A percentile compares a stretch with the other conserved stretches of the same genome.
Conservation (phyloP, 1,140 invertebrate species). For the Heliconius congener region DNA sequence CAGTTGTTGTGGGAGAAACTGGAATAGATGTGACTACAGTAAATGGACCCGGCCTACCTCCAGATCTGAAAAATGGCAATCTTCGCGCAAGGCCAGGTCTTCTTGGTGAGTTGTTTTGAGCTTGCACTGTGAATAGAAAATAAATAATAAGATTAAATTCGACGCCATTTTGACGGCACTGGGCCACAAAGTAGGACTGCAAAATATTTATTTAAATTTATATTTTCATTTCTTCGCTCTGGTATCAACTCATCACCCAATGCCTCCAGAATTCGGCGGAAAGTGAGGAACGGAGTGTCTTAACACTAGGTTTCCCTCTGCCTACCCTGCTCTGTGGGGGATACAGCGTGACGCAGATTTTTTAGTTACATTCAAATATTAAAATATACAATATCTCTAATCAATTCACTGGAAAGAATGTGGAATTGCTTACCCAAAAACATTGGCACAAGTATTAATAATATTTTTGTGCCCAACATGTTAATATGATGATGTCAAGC, state of each 20-base stretch:
- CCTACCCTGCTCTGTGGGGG: too few relatives aligned
- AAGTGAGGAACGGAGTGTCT: too few relatives aligned
- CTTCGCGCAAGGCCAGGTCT: constrained; percentile 4
- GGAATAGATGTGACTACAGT: not conserved
- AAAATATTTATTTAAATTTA: too few relatives aligned
- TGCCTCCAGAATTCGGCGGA: too few relatives aligned
- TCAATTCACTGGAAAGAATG: not conserved
- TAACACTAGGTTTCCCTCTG: too few relatives aligned
- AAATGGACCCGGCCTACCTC: not conserved
- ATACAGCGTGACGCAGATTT: too few relatives aligned
- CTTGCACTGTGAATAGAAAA: constrained; percentile 20
- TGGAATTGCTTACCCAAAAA: not conserved
- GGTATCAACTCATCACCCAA: too few relatives aligned
- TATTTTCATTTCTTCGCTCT: too few relatives aligned
- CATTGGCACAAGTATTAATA: constrained; percentile 14
- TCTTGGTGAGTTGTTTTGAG: constrained; percentile 14
- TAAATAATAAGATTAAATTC: not conserved
- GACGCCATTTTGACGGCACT: too few relatives aligned
- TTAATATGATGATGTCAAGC: not conserved
- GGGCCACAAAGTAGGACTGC: too few relatives aligned
- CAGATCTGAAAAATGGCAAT: constrained; percentile 6
- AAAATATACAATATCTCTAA: not conserved
- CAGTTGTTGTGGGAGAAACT: not conserved
- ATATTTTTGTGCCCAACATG: constrained; percentile 11
- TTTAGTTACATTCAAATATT: not conserved